These are phyloP conservation scores for Pomacea canaliculata DNA, from an alignment of 2,888 invertebrate species.

Conservation along the genomic window DNA sequence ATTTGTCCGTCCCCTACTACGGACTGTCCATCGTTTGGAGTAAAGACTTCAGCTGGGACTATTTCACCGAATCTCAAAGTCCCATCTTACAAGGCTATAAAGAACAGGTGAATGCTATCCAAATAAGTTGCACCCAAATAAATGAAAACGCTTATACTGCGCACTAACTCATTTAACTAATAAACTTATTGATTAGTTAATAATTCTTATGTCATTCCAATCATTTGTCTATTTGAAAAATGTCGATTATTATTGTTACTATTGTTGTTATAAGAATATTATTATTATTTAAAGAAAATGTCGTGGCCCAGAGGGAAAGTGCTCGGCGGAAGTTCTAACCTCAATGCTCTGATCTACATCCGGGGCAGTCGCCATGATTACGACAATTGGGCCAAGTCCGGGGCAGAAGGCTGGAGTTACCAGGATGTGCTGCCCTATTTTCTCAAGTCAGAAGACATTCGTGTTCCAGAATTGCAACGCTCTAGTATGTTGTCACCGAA, in stretches of 20 bases:
- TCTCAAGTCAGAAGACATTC: constrained; percentile 73
- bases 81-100: background rate
- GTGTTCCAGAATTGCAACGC: background rate
- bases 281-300: constrained; percentile 3
- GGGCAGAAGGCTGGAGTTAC: constrained; percentile 91
- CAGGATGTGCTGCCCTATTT: constrained; percentile 78
- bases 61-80: background rate
- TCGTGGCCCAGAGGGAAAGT: constrained; percentile 91
- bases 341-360: constrained; percentile 92
- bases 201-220: too few species aligned
- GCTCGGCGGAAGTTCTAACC: constrained; percentile 86
- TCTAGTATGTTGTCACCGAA: background rate
- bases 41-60: background rate
- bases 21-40: background rate
- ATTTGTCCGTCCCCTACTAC: background rate
- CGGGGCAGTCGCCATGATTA: constrained; percentile 86
- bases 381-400: constrained; percentile 87
- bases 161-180: too few species aligned
- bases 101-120: background rate
- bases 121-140: too few species aligned
- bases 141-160: too few species aligned
- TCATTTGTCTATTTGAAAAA: too few species aligned
- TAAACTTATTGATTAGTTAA: too few species aligned
- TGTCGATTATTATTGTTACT: too few species aligned
- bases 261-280: too few species aligned